Conservation (phyloP, 1,140 invertebrate genomes). For the Bradysia coprophila region DNA sequence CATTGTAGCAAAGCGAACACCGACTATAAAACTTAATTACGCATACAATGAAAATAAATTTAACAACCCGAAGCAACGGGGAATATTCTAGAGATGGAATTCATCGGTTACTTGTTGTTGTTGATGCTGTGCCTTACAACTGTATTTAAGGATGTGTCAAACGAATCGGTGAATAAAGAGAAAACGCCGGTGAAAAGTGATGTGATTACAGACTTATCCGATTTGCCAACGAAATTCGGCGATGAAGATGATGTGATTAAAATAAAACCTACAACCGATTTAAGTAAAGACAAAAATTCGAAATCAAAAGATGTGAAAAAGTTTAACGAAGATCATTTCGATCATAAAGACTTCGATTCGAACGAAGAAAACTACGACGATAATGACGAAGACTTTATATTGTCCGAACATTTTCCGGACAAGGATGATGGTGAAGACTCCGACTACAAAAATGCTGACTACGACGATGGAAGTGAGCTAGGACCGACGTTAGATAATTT, state of each 20-base stretch:
- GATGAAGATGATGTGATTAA: slow-evolving; percentile 2
- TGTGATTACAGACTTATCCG: background rate
- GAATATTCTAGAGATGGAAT: background rate
- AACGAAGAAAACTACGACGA: background rate
- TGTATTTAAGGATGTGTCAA: background rate
- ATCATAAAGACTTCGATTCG: background rate
- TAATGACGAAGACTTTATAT: background rate
- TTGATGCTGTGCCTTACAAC: background rate
- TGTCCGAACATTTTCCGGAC: background rate
- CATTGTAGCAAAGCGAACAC: background rate
- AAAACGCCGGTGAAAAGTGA: background rate
- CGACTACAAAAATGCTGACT: background rate
- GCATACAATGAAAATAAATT: slow-evolving; percentile 1
- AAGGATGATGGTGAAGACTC: background rate
- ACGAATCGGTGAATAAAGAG: background rate
- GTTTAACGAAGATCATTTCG: background rate
- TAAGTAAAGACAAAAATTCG: background rate
- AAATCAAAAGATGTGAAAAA: background rate
- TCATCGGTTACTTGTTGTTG: background rate
- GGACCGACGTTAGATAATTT: slow-evolving; percentile 17
- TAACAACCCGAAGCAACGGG: background rate
- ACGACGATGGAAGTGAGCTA: slow-evolving; percentile 4
- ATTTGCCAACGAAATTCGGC: slow-evolving; percentile 1
- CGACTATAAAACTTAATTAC: slow-evolving; percentile 1
- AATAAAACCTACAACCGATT: background rate